Conservation (phyloP, 2,113 vertebrate species). For the Piaya cayana region DNA sequence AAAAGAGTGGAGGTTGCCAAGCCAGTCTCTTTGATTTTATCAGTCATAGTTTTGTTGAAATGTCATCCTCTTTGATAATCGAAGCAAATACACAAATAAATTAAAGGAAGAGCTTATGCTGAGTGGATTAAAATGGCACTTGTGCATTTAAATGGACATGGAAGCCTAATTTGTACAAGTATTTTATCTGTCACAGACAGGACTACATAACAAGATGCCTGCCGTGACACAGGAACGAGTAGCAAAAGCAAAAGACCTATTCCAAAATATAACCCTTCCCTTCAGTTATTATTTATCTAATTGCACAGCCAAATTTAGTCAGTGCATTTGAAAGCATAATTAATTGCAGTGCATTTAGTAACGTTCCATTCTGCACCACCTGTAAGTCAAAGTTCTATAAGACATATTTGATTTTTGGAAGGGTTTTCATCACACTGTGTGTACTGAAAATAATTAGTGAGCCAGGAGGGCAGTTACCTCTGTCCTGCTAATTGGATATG, state of each 20-base stretch:
- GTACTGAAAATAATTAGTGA: slow-evolving; percentile 55
- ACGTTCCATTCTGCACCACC: not conserved
- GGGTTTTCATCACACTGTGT: slow-evolving; percentile 28
- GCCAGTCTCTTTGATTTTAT: not conserved
- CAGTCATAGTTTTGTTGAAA: not conserved
- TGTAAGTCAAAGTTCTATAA: slow-evolving; percentile 55
- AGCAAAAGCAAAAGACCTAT: not conserved
- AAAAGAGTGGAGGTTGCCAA: not conserved
- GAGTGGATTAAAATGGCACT: not conserved
- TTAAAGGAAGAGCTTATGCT: not conserved
- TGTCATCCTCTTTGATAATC: slow-evolving; percentile 1
- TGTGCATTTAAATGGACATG: not conserved
- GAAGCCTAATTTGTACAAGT: not conserved
- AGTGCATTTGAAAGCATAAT: slow-evolving; percentile 44
- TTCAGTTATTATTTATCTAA: slow-evolving; percentile 54
- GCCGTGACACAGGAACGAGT: not conserved
- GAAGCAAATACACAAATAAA: not conserved
- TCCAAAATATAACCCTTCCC: slow-evolving; percentile 48
- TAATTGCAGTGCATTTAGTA: slow-evolving; percentile 45
- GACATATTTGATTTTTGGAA: slow-evolving; percentile 59
- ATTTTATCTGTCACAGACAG: not conserved
- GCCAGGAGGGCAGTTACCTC: slow-evolving; percentile 45
- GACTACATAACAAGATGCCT: not conserved
- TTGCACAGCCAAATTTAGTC: slow-evolving; percentile 49
- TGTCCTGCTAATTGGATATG: slow-evolving; percentile 51